phyloP scores from a whole-genome alignment of 92 coral and sea anemone species.

The Paragorgia papillata region DNA sequence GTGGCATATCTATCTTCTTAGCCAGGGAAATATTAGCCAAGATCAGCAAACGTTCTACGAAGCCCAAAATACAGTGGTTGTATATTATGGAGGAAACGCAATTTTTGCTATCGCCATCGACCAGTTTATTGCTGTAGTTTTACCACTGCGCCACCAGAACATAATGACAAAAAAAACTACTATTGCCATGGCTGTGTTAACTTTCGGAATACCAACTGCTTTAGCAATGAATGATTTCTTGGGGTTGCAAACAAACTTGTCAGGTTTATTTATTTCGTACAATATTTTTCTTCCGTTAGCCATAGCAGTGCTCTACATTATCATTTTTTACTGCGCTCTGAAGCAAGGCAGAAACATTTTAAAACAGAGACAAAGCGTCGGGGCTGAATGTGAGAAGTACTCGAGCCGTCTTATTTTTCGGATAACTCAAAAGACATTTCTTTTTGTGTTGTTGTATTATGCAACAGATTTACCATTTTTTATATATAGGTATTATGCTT shows the following conservation, averaged over 20 bases:
- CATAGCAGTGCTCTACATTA: constrained; percentile 4
- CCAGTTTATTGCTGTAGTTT: constrained; percentile 9
- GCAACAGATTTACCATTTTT: constrained; percentile 13
- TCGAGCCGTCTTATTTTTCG: constrained; percentile 3
- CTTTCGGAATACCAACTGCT: background rate
- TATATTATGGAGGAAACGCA: background rate
- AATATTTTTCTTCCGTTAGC: background rate
- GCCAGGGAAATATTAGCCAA: background rate
- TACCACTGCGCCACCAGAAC: background rate
- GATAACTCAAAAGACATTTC: constrained; percentile 6
- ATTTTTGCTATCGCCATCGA: background rate
- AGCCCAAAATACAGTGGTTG: background rate
- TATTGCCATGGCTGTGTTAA: background rate
- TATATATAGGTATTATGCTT: constrained; percentile 9
- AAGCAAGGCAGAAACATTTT: constrained; percentile 13
- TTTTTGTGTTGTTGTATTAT: constrained; percentile 17
- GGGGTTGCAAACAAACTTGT: background rate
- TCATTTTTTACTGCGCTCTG: constrained; percentile 4
- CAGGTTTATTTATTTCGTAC: background rate
- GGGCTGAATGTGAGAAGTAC: background rate
- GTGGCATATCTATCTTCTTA: background rate
- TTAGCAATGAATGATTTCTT: too few species aligned
- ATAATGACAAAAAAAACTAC: background rate
- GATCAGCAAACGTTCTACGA: background rate
- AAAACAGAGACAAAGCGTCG: background rate